Base-by-base conservation (phyloP, 2,797 vertebrate species). In the Mallotus villosus region DNA sequence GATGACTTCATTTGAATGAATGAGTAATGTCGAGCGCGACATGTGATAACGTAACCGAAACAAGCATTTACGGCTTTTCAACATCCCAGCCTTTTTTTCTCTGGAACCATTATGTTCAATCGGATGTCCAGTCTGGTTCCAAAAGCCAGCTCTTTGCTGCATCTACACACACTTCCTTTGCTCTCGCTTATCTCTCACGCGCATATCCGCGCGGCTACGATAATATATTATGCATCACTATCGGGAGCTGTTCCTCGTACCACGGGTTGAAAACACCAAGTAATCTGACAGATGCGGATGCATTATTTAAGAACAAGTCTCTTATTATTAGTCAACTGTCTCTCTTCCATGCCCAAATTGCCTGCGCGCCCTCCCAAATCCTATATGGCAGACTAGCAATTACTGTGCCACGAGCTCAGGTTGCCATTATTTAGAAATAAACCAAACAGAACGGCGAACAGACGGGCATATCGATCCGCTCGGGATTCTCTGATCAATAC, bases 221-320 rank as follows among this genome's bases (percentile, higher is more conserved):
- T 71, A 71, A 81, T 79, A 72, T 76, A 84, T 82, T 70, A 81
- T 84, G 75, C 73, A 84, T 81, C 70, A 82, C 81, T 84, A 87
- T 87, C 85, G 77, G 77, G 77, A 78, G 67, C 76, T 66, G 74
- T 19, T 70, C 67, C 69, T 76, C 68, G 67, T 77, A 71, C 70
- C 74, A 70, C 63, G 74, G 71, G 74, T 62, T 81, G 75, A 87
- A 88, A 89, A 90, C 89, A 87, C 84, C 79, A 86, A 85, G 84
- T 78, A 73, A 83, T 69, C 74, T 84, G 89, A 88, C 89, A 90
- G 88, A 89, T 85, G 89, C 67, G 65, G 81, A 89, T 91, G 70
- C 86, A 91, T 91, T 91, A 90, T 92, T 92, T 89, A 92, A 90
- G 77, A 82, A 84, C 67, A 76, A 84, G 88, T 90, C 91, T 87